These are phyloP conservation scores for Drosophila oshimai DNA, from an alignment of 1,140 invertebrate species.

Conservation along the genomic window DNA sequence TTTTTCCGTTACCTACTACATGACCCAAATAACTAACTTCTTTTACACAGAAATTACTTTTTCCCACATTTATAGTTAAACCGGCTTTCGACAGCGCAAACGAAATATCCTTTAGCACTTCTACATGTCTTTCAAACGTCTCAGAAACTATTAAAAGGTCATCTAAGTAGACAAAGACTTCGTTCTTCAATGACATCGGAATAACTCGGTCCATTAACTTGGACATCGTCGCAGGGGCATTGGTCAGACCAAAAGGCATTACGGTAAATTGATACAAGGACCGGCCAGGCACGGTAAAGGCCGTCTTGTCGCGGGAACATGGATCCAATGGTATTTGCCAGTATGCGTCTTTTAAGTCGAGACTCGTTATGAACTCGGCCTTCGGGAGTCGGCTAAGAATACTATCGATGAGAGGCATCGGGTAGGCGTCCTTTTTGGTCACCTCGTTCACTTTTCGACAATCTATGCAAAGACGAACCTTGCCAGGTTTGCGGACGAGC, in stretches of 20 bases:
- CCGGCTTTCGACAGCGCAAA: background rate
- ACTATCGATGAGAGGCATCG: background rate
- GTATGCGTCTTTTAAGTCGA: too few species aligned
- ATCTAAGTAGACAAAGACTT: slow-evolving; percentile 73
- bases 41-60: background rate
- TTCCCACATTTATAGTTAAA: background rate
- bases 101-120: background rate
- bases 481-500: too few species aligned
- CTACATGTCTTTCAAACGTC: background rate
- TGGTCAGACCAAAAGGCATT: background rate
- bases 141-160: slow-evolving; percentile 83
- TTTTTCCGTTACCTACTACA: background rate
- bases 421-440: too few species aligned
- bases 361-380: background rate
- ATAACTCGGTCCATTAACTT: slow-evolving; percentile 17
- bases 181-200: slow-evolving; percentile 1
- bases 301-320: too few species aligned
- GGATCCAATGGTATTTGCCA: background rate
- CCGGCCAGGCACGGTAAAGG: too few species aligned
- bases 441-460: background rate
- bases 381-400: background rate
- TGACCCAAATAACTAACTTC: slow-evolving; percentile 1
- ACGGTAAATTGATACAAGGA: too few species aligned
- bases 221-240: slow-evolving; percentile 3
- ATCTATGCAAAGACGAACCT: background rate